phyloP scores from a whole-genome alignment of 2,797 vertebrate genomes.

The Poecile montanus region DNA sequence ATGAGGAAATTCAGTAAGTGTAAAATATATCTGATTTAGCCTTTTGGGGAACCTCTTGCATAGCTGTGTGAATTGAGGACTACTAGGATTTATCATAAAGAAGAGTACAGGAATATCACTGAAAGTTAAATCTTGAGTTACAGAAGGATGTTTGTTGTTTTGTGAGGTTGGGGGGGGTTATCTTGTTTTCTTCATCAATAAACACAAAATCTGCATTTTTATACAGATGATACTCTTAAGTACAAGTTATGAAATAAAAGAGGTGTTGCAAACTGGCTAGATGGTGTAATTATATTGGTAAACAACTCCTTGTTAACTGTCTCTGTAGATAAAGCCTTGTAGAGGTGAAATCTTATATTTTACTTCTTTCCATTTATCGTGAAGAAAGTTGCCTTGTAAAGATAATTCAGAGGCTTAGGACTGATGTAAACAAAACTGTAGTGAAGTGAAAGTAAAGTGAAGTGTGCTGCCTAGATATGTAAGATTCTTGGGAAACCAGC shows the following conservation, averaged over 20 bases:
- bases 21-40: not conserved
- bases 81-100: not conserved
- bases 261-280: not conserved
- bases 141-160: not conserved
- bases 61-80: not conserved
- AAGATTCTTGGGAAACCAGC: not conserved
- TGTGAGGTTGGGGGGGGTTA: not conserved
- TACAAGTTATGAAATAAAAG: not conserved
- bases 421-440: not conserved
- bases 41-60: not conserved
- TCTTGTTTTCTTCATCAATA: not conserved
- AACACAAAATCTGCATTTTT: not conserved
- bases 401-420: not conserved
- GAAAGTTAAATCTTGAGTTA: not conserved
- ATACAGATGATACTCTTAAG: not conserved
- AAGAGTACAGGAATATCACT: not conserved
- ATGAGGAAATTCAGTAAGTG: constrained; percentile 1
- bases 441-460: not conserved
- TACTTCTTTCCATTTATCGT: not conserved
- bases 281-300: not conserved
- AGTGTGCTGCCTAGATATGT: not conserved
- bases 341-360: not conserved
- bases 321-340: not conserved
- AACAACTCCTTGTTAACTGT: not conserved
- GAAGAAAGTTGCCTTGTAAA: not conserved